Evolutionary conservation across 2,888 invertebrate species (phyloP), one percentile per base, ranked within the genome.

Genomic region (Eumacrocentrus americanus): DNA sequence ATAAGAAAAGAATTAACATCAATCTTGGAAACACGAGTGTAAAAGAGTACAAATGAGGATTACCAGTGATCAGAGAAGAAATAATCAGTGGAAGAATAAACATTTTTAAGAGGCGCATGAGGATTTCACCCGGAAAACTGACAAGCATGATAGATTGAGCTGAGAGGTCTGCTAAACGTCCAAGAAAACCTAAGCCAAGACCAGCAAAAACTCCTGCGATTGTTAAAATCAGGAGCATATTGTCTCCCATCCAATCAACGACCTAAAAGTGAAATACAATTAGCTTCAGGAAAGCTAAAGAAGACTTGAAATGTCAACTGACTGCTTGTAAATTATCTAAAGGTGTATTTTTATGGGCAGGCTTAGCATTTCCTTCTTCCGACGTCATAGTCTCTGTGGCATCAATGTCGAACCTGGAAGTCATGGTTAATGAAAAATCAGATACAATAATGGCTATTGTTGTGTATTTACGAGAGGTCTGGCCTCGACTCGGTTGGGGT

Each of bases 71-170:
- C 52, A 89, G 82, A 54, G 87, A 87, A 29, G 87, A 87, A 44
- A 88, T 83, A 67, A 89, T 88, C 53, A 89, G 84, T 5, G 89
- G 89, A 20, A 89, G 81, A 66, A 89, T 88, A 70, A 89, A 84
- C 87, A 89, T 87, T 78, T 89, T 89, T 59, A 89, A 80, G 78
- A 87, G 83, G 61, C 88, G 80, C 87, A 89, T 88, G 57, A 89
- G 82, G 6, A 89, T 81, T 68, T 89, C 88, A 72, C 89, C 89
- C 1, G 88, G 88, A 73, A 89, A 89, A 46, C 84, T 83, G 61
- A 89, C 82, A 42, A 88, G 79, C 81, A 84, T 83, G 57, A 88
- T 83, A 38, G 84, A 80, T 60, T 84, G 82, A 0, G 76, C 71
- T 9, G 83, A 81, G 23, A 83, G 82, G 38, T 81, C 69, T 16